These are phyloP conservation scores for Lysiphlebus fabarum DNA, from an alignment of 1,140 invertebrate species.

Conservation along the genomic window DNA sequence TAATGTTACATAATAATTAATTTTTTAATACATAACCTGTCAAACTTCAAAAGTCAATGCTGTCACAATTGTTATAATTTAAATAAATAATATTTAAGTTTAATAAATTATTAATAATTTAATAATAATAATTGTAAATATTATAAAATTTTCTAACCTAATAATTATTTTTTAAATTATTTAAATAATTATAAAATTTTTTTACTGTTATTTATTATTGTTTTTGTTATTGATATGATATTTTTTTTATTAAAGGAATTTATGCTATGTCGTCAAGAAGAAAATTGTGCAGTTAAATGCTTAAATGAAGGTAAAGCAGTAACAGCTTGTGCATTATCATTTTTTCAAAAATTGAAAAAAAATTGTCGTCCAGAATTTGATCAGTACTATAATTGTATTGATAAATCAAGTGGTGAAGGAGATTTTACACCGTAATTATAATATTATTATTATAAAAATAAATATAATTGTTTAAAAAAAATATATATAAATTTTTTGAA, in stretches of 20 bases:
- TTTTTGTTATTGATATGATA: slow-evolving; percentile 17
- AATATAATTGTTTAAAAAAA: not conserved
- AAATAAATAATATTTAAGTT: too few relatives aligned
- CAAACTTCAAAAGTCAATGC: slow-evolving; percentile 2
- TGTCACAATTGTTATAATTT: too few relatives aligned
- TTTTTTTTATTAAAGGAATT: slow-evolving; percentile 78
- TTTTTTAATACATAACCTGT: slow-evolving; percentile 10
- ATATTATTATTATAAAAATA: too few relatives aligned
- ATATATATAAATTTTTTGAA: not conserved
- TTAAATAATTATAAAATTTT: not conserved
- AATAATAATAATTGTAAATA: too few relatives aligned
- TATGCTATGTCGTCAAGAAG: slow-evolving; percentile 83
- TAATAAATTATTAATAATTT: too few relatives aligned
- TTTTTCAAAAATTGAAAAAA: slow-evolving; percentile 86
- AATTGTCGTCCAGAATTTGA: slow-evolving; percentile 80
- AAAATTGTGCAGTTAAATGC: slow-evolving; percentile 83
- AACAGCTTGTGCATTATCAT: slow-evolving; percentile 85
- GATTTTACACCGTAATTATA: slow-evolving; percentile 60
- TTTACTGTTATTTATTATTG: slow-evolving; percentile 19
- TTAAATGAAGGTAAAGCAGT: slow-evolving; percentile 87
- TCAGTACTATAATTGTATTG: slow-evolving; percentile 82
- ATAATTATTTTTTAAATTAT: not conserved
- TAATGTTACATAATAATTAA: not conserved
- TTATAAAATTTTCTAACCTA: slow-evolving; percentile 2
- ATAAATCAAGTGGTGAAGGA: slow-evolving; percentile 70